phyloP scores from a whole-genome alignment of 2,888 invertebrate genomes.

The Campoplex nolae region DNA sequence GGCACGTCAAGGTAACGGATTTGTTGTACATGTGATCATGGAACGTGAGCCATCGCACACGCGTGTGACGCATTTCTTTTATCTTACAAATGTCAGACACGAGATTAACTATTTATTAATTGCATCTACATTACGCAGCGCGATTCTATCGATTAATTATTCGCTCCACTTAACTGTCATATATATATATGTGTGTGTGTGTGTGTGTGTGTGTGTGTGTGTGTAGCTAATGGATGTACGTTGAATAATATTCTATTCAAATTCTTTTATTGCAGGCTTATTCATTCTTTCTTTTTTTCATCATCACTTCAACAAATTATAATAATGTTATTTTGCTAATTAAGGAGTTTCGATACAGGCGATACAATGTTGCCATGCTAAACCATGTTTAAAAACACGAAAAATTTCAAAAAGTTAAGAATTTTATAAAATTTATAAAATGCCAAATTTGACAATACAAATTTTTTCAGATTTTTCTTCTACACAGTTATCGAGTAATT shows the following conservation, averaged over 20 bases:
- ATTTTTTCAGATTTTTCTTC: no score
- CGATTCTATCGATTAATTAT: constrained; percentile 29
- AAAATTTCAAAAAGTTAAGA: no score
- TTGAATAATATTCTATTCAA: not conserved
- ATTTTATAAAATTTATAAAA: no score
- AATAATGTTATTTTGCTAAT: not conserved
- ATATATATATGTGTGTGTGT: not conserved
- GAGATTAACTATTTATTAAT: constrained; percentile 12
- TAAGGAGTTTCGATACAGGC: not conserved
- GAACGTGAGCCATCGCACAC: constrained; percentile 54
- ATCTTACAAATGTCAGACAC: constrained; percentile 60
- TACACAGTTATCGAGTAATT: no score
- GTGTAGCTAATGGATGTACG: not conserved
- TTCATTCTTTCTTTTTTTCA: not conserved
- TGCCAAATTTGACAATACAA: no score
- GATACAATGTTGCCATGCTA: no score
- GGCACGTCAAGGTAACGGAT: constrained; percentile 78
- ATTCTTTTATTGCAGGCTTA: not conserved
- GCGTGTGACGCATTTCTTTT: constrained; percentile 63
- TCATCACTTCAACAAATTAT: not conserved
- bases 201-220: no score
- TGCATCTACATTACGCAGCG: constrained; percentile 32
- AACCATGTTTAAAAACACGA: no score
- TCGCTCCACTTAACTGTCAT: not conserved
- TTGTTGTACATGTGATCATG: constrained; percentile 60